Percentiles rank a stretch among this genome's conserved stretches.
These are phyloP conservation scores for Thalassaphorura encarpata DNA, from an alignment of 1,140 invertebrate species.

Conservation along the genomic window DNA sequence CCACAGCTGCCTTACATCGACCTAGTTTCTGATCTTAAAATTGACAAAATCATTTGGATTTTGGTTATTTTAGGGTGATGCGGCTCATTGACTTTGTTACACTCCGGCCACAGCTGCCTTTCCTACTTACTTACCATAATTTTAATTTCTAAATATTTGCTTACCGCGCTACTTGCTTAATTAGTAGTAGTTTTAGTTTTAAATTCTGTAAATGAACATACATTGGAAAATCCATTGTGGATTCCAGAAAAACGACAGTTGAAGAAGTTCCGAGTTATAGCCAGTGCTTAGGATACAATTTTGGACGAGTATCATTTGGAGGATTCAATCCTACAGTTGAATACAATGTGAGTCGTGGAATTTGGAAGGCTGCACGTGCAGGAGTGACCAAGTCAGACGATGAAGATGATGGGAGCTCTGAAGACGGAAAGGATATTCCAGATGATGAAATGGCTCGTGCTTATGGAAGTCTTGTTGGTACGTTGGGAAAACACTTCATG, in stretches of 20 bases:
- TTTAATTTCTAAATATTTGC: no score
- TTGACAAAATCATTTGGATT: neutral
- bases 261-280: constrained; percentile 57
- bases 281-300: constrained; percentile 60
- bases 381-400: neutral
- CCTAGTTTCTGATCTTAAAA: no score
- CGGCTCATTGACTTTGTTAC: no score
- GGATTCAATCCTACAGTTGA: constrained; percentile 86
- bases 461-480: constrained; percentile 39
- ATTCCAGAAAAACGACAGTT: constrained; percentile 51
- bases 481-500: constrained; percentile 39
- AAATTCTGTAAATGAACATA: constrained; percentile 17
- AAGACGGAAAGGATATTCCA: constrained; percentile 47
- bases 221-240: constrained; percentile 19
- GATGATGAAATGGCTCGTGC: constrained; percentile 54
- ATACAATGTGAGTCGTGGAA: constrained; percentile 35
- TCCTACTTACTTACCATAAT: no score
- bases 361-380: constrained; percentile 13
- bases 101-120: no score
- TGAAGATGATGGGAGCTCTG: constrained; percentile 38
- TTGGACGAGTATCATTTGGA: constrained; percentile 71
- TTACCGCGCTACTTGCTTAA: no score
- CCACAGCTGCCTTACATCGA: no score
- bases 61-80: constrained; percentile 1
- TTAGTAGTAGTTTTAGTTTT: no score